These are phyloP conservation scores for Parapristionchus giblindavisi DNA, from an alignment of 2,888 invertebrate genomes.

Conservation along the genomic window DNA sequence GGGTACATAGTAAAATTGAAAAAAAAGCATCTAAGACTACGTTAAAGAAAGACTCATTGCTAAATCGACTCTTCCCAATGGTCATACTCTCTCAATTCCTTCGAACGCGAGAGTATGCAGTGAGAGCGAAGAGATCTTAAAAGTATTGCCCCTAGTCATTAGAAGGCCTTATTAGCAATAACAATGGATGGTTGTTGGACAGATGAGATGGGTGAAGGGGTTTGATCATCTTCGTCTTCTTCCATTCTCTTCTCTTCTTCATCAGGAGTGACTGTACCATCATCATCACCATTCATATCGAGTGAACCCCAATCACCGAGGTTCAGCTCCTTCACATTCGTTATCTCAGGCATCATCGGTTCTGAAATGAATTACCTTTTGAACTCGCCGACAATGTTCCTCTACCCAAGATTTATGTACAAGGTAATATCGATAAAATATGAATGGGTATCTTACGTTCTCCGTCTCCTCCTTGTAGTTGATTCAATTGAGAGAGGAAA, in stretches of 20 bases:
- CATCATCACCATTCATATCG: slow-evolving; percentile 9
- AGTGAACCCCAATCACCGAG: background rate
- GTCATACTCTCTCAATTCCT: too few relatives aligned
- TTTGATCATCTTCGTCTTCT: too few relatives aligned
- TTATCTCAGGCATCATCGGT: slow-evolving; percentile 25
- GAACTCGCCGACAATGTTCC: background rate
- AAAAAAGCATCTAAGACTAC: too few relatives aligned
- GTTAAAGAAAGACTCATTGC: too few relatives aligned
- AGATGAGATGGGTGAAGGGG: background rate
- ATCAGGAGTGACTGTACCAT: slow-evolving; percentile 20
- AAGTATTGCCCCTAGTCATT: background rate
- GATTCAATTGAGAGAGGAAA: slow-evolving; percentile 44
- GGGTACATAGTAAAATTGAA: too few relatives aligned
- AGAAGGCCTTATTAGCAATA: background rate
- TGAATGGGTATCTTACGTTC: slow-evolving; percentile 1
- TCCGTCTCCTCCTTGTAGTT: background rate
- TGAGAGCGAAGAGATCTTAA: too few relatives aligned
- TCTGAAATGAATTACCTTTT: slow-evolving; percentile 5
- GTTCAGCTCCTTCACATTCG: slow-evolving; percentile 34
- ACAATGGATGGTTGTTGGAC: background rate
- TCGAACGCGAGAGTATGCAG: too few relatives aligned
- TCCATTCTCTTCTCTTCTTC: background rate
- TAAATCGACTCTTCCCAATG: too few relatives aligned
- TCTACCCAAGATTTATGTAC: background rate
- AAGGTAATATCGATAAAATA: background rate